phyloP scores from a whole-genome alignment of 2,888 invertebrate species.

The Stegophylla sp. region DNA sequence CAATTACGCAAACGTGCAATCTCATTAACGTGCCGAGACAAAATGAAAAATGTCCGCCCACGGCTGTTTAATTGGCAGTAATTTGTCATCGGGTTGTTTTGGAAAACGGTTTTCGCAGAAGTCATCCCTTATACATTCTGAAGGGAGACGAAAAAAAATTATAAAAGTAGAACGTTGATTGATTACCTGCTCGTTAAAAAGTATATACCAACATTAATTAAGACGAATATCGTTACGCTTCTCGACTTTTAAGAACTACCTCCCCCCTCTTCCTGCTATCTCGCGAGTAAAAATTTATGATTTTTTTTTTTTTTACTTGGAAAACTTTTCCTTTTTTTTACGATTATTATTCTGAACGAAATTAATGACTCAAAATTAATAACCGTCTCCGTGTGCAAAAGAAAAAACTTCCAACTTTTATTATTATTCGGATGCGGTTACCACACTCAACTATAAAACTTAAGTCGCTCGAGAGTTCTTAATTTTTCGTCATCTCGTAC shows the following conservation, averaged over 20 bases:
- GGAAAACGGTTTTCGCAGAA: conserved; percentile 40
- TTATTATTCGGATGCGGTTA: conserved; percentile 58
- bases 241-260: conserved; percentile 49
- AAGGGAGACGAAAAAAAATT: conserved; percentile 6
- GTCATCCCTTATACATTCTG: conserved; percentile 14
- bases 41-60: conserved; percentile 49
- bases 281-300: conserved; percentile 2
- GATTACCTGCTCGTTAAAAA: conserved; percentile 54
- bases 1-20: conserved; percentile 43
- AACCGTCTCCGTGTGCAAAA: conserved; percentile 42
- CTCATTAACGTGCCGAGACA: conserved; percentile 43
- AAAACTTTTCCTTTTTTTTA: conserved; percentile 47
- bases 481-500: conserved; percentile 57
- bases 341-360: conserved; percentile 55
- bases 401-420: conserved; percentile 54
- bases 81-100: conserved; percentile 54
- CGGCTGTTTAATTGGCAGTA: conserved; percentile 53
- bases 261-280: neutral
- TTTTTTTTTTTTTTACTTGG: conserved; percentile 20
- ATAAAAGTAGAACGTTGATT: conserved; percentile 50
- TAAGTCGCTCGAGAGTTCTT: conserved; percentile 58
- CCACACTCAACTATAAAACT: conserved; percentile 51
- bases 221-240: conserved; percentile 58
- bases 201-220: conserved; percentile 54
- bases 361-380: conserved; percentile 59